These are phyloP conservation scores for Zootermopsis nevadensis DNA, from an alignment of 2,888 invertebrate genomes.

Conservation along the genomic window DNA sequence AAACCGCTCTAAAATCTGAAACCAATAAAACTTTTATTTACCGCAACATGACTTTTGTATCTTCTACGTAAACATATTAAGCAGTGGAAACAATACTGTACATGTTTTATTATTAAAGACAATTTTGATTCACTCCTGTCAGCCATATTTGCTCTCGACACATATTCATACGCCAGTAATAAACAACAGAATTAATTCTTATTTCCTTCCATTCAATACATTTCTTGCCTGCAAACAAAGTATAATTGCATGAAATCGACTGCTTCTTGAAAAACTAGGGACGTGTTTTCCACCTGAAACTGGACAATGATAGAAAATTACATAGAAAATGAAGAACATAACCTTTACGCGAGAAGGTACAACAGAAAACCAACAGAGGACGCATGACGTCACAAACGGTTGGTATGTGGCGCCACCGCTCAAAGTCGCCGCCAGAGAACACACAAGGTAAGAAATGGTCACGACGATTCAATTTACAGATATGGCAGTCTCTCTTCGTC, in stretches of 20 bases:
- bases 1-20: too few relatives aligned
- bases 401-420: constrained; percentile 26
- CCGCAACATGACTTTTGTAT: too few relatives aligned
- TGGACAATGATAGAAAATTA: not conserved
- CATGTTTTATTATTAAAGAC: too few relatives aligned
- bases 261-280: not conserved
- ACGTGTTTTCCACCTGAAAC: not conserved
- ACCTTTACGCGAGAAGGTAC: constrained; percentile 17
- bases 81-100: too few relatives aligned
- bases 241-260: not conserved
- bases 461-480: not conserved
- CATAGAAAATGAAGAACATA: constrained; percentile 15
- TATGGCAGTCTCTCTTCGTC: not conserved
- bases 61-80: too few relatives aligned
- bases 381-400: constrained; percentile 33
- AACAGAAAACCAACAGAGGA: constrained; percentile 16
- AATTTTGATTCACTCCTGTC: too few relatives aligned
- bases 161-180: too few relatives aligned
- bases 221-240: not conserved
- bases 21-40: too few relatives aligned
- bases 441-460: not conserved
- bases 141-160: too few relatives aligned
- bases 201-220: not conserved
- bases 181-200: too few relatives aligned
- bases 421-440: constrained; percentile 9